Percentiles rank a stretch among this genome's conserved stretches.
Conservation (phyloP, 2,797 vertebrate species). For the Oryzias dopingdopingensis region DNA sequence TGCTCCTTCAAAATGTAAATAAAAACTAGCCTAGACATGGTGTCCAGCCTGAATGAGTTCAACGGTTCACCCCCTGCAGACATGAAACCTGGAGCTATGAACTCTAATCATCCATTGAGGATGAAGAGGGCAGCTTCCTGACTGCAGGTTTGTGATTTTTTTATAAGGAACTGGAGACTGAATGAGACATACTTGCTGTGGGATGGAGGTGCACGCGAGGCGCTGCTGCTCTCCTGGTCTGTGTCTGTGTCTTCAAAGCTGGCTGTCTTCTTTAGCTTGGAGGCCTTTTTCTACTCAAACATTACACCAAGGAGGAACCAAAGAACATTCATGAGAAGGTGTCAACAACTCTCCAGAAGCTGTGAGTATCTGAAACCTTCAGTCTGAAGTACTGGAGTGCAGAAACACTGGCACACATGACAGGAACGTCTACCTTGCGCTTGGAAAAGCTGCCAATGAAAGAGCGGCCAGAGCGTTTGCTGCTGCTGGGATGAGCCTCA, state of each 20-base stretch:
- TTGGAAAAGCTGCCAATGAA: slow-evolving; percentile 91
- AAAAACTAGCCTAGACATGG: too few relatives aligned
- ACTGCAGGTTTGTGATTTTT: not conserved
- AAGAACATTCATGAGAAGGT: not conserved
- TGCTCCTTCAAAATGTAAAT: too few relatives aligned
- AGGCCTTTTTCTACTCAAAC: slow-evolving; percentile 86
- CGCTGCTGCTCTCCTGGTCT: slow-evolving; percentile 82
- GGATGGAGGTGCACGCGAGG: slow-evolving; percentile 78
- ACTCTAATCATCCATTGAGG: too few relatives aligned
- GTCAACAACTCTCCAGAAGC: not conserved
- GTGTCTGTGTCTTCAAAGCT: slow-evolving; percentile 90
- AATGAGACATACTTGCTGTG: slow-evolving; percentile 76
- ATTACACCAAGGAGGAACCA: not conserved
- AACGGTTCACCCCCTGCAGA: too few relatives aligned
- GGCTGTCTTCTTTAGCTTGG: slow-evolving; percentile 85
- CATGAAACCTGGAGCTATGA: too few relatives aligned
- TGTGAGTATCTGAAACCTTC: not conserved
- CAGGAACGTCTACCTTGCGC: slow-evolving; percentile 81
- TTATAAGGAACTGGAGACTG: not conserved
- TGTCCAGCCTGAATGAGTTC: too few relatives aligned
- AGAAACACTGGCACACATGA: too few relatives aligned
- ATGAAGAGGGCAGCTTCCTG: not conserved
- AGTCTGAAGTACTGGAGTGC: too few relatives aligned
- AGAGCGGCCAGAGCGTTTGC: slow-evolving; percentile 79
- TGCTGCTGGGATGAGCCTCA: slow-evolving; percentile 73